Base-by-base conservation (phyloP, 2,888 invertebrate species). In the Hemaris fuciformis region DNA sequence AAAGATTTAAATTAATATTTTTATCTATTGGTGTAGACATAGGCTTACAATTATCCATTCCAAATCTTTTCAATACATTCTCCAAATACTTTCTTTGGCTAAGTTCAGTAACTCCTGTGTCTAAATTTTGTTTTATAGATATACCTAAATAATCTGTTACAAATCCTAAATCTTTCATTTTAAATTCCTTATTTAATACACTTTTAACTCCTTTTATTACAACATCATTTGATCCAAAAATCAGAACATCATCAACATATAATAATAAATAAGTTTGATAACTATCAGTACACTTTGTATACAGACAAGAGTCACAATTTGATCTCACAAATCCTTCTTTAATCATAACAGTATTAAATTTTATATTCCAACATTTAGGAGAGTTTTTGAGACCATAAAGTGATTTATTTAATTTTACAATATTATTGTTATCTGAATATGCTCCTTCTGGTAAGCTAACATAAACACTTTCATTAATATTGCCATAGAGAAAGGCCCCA, bases 401-500 rank as follows among this genome's bases (percentile, higher is more conserved):
- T 8, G 65, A 57, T n/a, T 64, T 66, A 23, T 66, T 64, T n/a
- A 66, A 31, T 43, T 64, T 65, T 4, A 64, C 23, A 41, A 64
- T 41, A 46, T 48, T 61, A 0, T 61, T 8, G 8, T 27, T 38
- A 27, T 25, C 10, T 1, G 6, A 10, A 25, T 61, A 41, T 2
- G 48, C 57, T 0, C 70, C 67, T 38, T 69, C 64, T 53, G 74
- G 69, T 10, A 64, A 53, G 23, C 56, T 43, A 27, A 75, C 3
- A 57, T 67, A 72, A 0, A 72, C 67, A 13, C 63, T 53, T 41
- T 68, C 67, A 22, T 71, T 45, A 6, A 75, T 70, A 1, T 66
- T 48, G 0, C 73, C 71, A 67, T 74, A 64, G 4, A 75, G 38
- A 38, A 73, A 75, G 0, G 71, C 66, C n/a, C 20, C 13, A 27